phyloP scores from a whole-genome alignment of 1,140 invertebrate genomes.

The Tigriopus japonicus region DNA sequence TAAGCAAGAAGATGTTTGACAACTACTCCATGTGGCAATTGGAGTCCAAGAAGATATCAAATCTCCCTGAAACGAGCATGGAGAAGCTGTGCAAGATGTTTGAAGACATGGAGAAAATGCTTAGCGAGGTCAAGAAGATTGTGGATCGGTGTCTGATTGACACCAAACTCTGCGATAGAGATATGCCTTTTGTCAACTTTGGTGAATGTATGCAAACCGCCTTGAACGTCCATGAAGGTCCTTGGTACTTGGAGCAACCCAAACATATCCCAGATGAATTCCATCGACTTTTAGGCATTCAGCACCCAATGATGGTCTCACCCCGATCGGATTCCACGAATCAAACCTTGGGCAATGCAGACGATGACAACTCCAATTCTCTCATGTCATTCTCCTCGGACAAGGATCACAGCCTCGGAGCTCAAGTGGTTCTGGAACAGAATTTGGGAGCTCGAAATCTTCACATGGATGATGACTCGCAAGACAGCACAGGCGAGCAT shows the following conservation, averaged over 20 bases:
- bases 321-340: background rate
- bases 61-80: background rate
- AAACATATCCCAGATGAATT: slow-evolving; percentile 2
- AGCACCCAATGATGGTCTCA: background rate
- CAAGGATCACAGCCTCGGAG: background rate
- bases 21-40: slow-evolving; percentile 8
- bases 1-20: slow-evolving; percentile 6
- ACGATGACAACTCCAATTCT: background rate
- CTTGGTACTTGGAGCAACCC: background rate
- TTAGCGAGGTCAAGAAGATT: background rate
- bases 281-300: background rate
- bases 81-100: background rate
- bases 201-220: background rate
- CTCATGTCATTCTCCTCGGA: background rate
- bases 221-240: background rate
- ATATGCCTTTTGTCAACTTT: background rate
- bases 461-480: background rate
- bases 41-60: background rate
- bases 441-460: background rate
- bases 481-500: no score
- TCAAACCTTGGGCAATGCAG: background rate
- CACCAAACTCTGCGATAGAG: background rate
- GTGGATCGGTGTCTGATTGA: background rate
- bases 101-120: background rate
- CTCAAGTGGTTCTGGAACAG: background rate